Conservation (phyloP, 1,140 invertebrate genomes). For the Drosophila watanabei region DNA sequence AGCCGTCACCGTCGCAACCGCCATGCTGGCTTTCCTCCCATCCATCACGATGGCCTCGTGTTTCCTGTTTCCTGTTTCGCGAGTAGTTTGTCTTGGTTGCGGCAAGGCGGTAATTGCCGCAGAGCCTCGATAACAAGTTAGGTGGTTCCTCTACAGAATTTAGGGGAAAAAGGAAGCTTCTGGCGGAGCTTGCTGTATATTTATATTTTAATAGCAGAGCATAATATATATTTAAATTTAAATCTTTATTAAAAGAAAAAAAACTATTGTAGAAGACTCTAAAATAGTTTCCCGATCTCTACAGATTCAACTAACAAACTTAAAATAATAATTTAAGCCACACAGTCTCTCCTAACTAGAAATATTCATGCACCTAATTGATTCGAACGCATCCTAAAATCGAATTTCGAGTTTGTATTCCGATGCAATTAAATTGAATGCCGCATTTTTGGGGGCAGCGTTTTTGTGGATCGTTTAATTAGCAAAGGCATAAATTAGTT, state of each 20-base stretch:
- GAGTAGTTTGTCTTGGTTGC: slow-evolving; percentile 49
- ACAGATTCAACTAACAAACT: not conserved
- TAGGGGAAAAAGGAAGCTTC: not conserved
- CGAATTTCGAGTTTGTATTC: slow-evolving; percentile 43
- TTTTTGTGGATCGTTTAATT: slow-evolving; percentile 68
- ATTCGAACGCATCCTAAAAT: slow-evolving; percentile 35
- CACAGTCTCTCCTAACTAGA: not conserved
- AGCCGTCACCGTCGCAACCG: slow-evolving; percentile 26
- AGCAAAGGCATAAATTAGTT: slow-evolving; percentile 70
- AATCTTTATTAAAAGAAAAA: no score
- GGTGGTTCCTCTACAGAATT: not conserved
- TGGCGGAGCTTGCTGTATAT: not conserved
- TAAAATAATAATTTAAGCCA: not conserved
- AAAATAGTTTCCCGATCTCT: not conserved
- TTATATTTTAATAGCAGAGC: not conserved
- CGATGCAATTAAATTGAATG: slow-evolving; percentile 56
- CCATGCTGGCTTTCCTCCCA: slow-evolving; percentile 18
- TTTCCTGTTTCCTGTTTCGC: slow-evolving; percentile 40
- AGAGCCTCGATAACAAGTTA: not conserved
- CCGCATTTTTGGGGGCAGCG: slow-evolving; percentile 43
- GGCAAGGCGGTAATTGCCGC: slow-evolving; percentile 46
- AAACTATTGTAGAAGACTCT: no score
- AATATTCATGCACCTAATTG: slow-evolving; percentile 19
- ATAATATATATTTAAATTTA: no score
- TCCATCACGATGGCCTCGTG: slow-evolving; percentile 42